phyloP scores from a whole-genome alignment of 92 coral and sea anemone species.

The Montipora capitata region DNA sequence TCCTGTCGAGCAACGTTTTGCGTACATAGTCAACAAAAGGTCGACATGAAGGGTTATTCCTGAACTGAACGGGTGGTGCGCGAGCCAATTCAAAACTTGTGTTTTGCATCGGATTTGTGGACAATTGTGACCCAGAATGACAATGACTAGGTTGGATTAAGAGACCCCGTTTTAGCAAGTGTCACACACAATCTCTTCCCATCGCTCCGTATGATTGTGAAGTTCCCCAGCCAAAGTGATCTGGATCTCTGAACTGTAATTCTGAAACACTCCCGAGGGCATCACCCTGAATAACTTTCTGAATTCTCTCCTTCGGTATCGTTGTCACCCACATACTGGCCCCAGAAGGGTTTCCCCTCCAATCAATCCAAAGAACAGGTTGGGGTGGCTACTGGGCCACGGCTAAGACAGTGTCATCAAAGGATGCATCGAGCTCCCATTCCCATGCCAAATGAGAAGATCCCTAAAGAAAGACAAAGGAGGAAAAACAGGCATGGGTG shows the following conservation, averaged over 20 bases:
- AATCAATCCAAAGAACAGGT: not conserved
- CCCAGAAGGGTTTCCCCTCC: slow-evolving; percentile 6
- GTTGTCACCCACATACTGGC: slow-evolving; percentile 6
- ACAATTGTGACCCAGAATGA: too few species aligned
- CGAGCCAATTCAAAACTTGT: too few species aligned
- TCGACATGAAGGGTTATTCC: slow-evolving; percentile 35
- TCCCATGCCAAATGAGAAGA: not conserved
- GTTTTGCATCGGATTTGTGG: too few species aligned
- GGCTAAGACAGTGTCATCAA: slow-evolving; percentile 8
- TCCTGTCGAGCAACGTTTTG: slow-evolving; percentile 19
- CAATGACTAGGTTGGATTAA: too few species aligned
- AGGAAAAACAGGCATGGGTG: too few species aligned
- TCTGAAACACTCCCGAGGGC: slow-evolving; percentile 5
- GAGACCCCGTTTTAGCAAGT: too few species aligned
- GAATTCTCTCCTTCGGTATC: not conserved
- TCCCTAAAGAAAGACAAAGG: too few species aligned
- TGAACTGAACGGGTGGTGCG: slow-evolving; percentile 26
- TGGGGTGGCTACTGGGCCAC: not conserved
- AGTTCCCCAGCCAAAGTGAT: not conserved
- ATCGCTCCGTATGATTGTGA: not conserved
- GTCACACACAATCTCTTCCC: slow-evolving; percentile 26
- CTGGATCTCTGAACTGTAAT: slow-evolving; percentile 9
- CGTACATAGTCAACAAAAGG: slow-evolving; percentile 34
- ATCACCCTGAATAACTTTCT: not conserved
- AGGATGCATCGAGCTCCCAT: not conserved